Evolutionary conservation across 2,113 vertebrate genomes (phyloP), one percentile per base, ranked within the genome.

Genomic region (Triplophysa tibetana): DNA sequence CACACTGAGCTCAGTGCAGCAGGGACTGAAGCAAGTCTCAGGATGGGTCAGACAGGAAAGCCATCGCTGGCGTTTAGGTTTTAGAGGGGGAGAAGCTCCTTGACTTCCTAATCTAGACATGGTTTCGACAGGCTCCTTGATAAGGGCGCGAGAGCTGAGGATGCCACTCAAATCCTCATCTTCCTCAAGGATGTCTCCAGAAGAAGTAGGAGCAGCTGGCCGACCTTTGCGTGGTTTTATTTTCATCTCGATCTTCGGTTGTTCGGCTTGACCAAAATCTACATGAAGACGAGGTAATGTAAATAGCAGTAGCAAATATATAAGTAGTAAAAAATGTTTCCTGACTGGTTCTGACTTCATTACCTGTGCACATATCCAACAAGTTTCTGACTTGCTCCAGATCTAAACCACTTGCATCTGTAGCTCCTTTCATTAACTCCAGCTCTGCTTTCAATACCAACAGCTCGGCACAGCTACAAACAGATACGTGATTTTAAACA

Each of bases 371-470:
- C 0, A 92, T 90, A 41, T 97, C 95, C 2, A 98, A 91, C 23
- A 98, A 91, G 81, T 93, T 91, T 43, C 92, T 88, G 56, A 95
- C 94, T 70, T 93, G 93, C 52, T 94, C 90, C 16, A 98, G 90
- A 81, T 96, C 94, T 0, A 89, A 85, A 33, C 85, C 83, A 87
- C 95, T 93, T 75, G 94, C 91, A 56, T 92, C 94, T 21, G 50
- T 65, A 68, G 96, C 92, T 0, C 85, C 90, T 38, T 94, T 94
- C 80, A 94, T 91, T 79, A 96, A 84, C 84, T 97, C 97, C 87
- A 98, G 82, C 84, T 96, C 94, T 0, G 94, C 92, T 84, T 98
- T 98, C 74, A 95, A 88, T 82, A 97, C 93, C 83, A 98, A 83
- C 81, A 98, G 92, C 38, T 95, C 90, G 0, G 91, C 91, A 87